phyloP scores from a whole-genome alignment of 2,888 invertebrate species.

The Ennomos erosarius region DNA sequence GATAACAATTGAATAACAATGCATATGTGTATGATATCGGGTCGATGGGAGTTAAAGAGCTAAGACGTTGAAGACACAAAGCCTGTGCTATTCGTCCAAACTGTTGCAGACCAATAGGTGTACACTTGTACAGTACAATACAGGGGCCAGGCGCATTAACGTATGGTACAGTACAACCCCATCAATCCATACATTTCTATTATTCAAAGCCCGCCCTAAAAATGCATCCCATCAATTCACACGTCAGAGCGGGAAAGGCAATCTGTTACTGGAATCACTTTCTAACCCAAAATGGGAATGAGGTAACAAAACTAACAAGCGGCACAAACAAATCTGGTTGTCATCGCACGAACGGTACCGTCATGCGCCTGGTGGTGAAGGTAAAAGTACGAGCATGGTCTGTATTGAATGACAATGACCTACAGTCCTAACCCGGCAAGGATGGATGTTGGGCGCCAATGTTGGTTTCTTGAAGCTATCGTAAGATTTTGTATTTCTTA shows the following conservation, averaged over 20 bases:
- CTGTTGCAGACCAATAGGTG: too few species aligned
- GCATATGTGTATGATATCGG: too few species aligned
- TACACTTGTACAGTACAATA: too few species aligned
- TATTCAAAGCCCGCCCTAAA: slow-evolving; percentile 12
- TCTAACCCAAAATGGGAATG: slow-evolving; percentile 39
- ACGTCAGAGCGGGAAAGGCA: slow-evolving; percentile 31
- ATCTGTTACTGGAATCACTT: slow-evolving; percentile 38
- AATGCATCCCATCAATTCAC: slow-evolving; percentile 25
- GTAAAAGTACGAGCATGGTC: slow-evolving; percentile 33
- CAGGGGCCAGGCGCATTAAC: slow-evolving; percentile 6
- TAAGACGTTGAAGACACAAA: too few species aligned
- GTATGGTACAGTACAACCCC: slow-evolving; percentile 9
- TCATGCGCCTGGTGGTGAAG: slow-evolving; percentile 19
- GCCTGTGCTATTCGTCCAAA: too few species aligned
- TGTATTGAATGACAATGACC: slow-evolving; percentile 47
- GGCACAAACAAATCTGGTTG: slow-evolving; percentile 43
- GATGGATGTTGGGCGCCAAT: slow-evolving; percentile 1
- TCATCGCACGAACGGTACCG: slow-evolving; percentile 31
- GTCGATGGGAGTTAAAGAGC: too few species aligned
- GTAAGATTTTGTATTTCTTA: too few species aligned
- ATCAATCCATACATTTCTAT: slow-evolving; percentile 2
- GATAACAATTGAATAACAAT: too few species aligned
- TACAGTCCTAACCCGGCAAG: neutral
- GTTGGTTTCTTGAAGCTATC: neutral
- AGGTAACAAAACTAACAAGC: slow-evolving; percentile 45